A percentile compares a stretch with the other conserved stretches of the same genome.
These are phyloP conservation scores for Drosophila saltans DNA, from an alignment of 1,140 invertebrate genomes.

Conservation along the genomic window DNA sequence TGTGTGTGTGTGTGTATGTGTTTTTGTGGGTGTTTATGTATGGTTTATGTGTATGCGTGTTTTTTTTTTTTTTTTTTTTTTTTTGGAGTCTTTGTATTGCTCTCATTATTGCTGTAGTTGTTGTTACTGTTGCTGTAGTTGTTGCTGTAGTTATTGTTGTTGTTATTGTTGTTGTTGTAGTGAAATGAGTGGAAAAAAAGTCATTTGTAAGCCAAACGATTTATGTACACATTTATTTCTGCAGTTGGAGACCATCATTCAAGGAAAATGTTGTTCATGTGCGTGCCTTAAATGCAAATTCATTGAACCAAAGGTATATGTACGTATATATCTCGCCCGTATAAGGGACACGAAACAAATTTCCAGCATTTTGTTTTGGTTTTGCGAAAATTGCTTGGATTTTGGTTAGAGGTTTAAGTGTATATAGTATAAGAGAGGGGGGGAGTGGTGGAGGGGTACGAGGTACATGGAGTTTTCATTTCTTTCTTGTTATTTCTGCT, in stretches of 20 bases:
- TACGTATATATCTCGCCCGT: constrained; percentile 45
- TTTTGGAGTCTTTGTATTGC: constrained; percentile 39
- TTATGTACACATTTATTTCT: constrained; percentile 77
- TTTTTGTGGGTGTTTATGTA: constrained; percentile 24
- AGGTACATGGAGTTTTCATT: constrained; percentile 5
- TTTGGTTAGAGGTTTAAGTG: background rate
- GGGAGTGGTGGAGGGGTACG: too few relatives aligned
- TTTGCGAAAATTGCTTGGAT: constrained; percentile 15
- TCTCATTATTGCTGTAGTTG: constrained; percentile 38
- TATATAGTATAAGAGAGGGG: too few relatives aligned
- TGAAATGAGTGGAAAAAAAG: constrained; percentile 79
- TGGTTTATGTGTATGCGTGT: constrained; percentile 38
- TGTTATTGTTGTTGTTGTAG: constrained; percentile 59
- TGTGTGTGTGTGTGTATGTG: constrained; percentile 36
- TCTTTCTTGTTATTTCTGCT: constrained; percentile 12
- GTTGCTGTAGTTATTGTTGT: constrained; percentile 23
- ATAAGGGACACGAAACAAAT: constrained; percentile 66
- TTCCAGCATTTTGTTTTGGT: constrained; percentile 53
- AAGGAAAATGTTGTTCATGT: constrained; percentile 77
- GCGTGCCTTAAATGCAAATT: constrained; percentile 79
- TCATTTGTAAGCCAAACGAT: constrained; percentile 79
- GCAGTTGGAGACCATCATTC: constrained; percentile 81
- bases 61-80: constrained; percentile 34
- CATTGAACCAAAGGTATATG: constrained; percentile 59
- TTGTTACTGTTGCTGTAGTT: constrained; percentile 33